These are phyloP conservation scores for Chloroceryle amazona DNA, from an alignment of 2,797 vertebrate species.

Conservation along the genomic window DNA sequence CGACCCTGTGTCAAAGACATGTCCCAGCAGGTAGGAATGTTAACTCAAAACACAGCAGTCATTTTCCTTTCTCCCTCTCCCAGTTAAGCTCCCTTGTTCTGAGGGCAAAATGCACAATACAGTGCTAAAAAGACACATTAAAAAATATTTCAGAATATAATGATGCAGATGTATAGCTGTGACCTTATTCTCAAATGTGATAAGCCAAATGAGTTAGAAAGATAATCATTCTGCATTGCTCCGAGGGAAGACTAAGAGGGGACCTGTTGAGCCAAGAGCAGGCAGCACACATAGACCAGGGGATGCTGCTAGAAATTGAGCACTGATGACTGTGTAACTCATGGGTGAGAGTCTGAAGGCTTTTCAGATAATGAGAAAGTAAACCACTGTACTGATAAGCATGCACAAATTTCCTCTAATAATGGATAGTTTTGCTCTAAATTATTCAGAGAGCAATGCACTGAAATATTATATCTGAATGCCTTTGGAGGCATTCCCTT, in stretches of 20 bases:
- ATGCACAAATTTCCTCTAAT: not conserved
- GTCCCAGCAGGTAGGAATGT: not conserved
- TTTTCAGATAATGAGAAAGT: not conserved
- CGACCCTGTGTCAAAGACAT: not conserved
- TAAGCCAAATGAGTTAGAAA: not conserved
- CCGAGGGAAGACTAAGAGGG: not conserved
- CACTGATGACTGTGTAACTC: not conserved
- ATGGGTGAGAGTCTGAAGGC: not conserved
- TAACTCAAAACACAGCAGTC: not conserved
- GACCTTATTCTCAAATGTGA: not conserved
- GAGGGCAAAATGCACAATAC: not conserved
- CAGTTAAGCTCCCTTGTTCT: not conserved
- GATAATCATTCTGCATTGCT: not conserved
- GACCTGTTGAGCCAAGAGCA: not conserved
- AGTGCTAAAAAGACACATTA: not conserved
- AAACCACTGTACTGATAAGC: not conserved
- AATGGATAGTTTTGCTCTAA: not conserved
- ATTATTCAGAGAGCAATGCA: not conserved
- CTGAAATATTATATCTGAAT: not conserved
- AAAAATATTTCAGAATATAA: not conserved
- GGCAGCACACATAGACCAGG: accelerated
- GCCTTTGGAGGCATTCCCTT: not conserved
- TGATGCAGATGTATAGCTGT: not conserved
- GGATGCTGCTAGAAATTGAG: not conserved
- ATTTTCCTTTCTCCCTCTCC: not conserved